phyloP scores from a whole-genome alignment of 2,888 invertebrate genomes.

The Macaria notata region DNA sequence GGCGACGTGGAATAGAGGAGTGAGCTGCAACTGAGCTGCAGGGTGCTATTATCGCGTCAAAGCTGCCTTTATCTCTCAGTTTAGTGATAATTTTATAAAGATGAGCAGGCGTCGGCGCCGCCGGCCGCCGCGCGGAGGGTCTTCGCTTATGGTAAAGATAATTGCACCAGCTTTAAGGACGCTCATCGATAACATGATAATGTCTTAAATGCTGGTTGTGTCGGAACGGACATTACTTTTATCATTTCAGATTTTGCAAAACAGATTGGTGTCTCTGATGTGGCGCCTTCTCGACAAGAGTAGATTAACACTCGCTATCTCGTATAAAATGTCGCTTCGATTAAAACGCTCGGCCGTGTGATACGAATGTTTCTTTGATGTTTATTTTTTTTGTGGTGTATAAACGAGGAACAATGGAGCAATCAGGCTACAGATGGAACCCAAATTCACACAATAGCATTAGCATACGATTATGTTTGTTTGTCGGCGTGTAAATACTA shows the following conservation, averaged over 20 bases:
- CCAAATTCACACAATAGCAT: constrained; percentile 36
- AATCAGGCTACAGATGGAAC: constrained; percentile 29
- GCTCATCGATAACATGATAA: constrained; percentile 75
- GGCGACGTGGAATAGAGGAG: constrained; percentile 61
- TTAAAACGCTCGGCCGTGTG: constrained; percentile 3
- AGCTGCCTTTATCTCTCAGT: constrained; percentile 73
- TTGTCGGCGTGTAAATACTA: constrained; percentile 41
- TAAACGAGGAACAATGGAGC: constrained; percentile 27
- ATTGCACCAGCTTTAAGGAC: constrained; percentile 71
- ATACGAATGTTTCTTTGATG: constrained; percentile 4
- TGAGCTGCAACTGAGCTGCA: constrained; percentile 38
- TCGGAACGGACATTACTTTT: constrained; percentile 56
- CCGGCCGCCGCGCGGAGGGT: constrained; percentile 60
- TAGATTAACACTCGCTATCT: constrained; percentile 8
- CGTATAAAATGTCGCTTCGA: not conserved
- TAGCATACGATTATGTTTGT: constrained; percentile 35
- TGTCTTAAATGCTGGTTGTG: constrained; percentile 67
- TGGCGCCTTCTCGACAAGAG: constrained; percentile 13
- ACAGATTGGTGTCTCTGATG: constrained; percentile 15
- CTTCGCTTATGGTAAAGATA: constrained; percentile 60
- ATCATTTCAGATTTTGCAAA: constrained; percentile 39
- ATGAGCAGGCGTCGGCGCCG: constrained; percentile 48
- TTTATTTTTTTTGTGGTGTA: constrained; percentile 14
- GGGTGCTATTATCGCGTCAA: constrained; percentile 69
- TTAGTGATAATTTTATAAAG: constrained; percentile 74